Base-by-base conservation (phyloP, 2,113 vertebrate species). In the Osmerus eperlanus region DNA sequence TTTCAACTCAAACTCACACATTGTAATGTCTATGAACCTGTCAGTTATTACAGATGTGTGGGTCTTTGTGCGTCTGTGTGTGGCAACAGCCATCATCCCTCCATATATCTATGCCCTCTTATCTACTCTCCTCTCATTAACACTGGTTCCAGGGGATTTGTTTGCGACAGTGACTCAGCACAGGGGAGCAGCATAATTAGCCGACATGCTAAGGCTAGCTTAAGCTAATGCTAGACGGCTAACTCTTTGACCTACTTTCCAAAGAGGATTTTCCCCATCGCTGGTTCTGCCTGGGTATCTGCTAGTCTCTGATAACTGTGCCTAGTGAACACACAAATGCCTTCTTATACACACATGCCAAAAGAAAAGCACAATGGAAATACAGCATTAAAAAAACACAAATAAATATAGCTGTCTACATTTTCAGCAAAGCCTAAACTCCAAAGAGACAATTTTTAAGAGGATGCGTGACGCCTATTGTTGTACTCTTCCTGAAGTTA, bases 201-300 rank as follows among this genome's bases (percentile, higher is more conserved):
- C 84, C 79, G 85, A 87, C 84, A 77, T 81, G 83, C 76, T 86
- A 86, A 86, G 81, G 82, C 56, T 61, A 83, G 83, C 85, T 87
- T 84, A 90, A 84, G 84, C 82, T 75, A 8, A 62, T 62, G 77
- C 86, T 83, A 73, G 81, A 74, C 80, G 53, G 81, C 82, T 86
- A 86, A 90, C 83, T 90, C 86, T 81, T 74, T 86, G 89, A 89
- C 89, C 89, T 87, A 90, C 87, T 90, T 90, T 87, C 80, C 81
- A 89, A 90, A 90, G 85, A 86, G 86, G 89, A 88, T 90, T 89
- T 88, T 86, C 85, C 84, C 70, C 82, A 82, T 79, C 76, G 60
- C 82, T 86, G 76, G 63, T 78, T 85, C 83, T 58, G 74, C 64
- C 75, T 70, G 79, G 79, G 81, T 75, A 83, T 78, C 89, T 89